These are phyloP conservation scores for Tiaroga cobitis DNA, from an alignment of 2,797 vertebrate genomes.

Conservation along the genomic window DNA sequence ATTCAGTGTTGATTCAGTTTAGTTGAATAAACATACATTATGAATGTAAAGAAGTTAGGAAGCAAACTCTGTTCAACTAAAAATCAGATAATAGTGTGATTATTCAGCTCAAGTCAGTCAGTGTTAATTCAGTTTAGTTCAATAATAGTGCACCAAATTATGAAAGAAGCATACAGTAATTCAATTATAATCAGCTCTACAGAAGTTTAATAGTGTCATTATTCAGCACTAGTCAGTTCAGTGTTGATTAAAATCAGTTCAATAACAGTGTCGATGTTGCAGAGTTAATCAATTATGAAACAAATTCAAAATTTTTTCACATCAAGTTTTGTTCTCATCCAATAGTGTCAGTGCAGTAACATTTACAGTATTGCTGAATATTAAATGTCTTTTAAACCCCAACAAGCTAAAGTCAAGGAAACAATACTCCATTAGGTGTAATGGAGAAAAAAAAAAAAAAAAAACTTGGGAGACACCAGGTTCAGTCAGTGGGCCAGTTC, in stretches of 20 bases:
- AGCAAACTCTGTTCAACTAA: neutral
- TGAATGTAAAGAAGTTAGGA: neutral
- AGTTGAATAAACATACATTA: too few species aligned
- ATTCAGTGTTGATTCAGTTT: too few species aligned
- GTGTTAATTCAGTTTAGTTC: neutral
- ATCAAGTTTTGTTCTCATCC: too few species aligned
- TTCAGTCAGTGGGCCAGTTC: neutral
- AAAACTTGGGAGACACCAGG: neutral
- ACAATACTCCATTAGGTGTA: neutral
- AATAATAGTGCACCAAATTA: neutral
- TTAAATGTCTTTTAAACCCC: neutral
- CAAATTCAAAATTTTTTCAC: too few species aligned
- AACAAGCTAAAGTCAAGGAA: neutral
- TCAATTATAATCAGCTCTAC: too few species aligned
- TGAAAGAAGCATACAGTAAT: neutral
- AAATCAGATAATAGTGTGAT: neutral
- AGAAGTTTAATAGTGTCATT: too few species aligned
- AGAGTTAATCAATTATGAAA: too few species aligned
- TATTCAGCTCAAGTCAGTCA: neutral
- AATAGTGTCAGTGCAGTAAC: too few species aligned
- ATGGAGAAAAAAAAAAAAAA: neutral
- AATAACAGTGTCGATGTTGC: too few species aligned
- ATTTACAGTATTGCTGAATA: too few species aligned
- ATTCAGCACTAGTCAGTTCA: too few species aligned
- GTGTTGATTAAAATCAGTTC: too few species aligned